Percentiles rank a stretch among this genome's conserved stretches.
Evolutionary conservation across 2,888 invertebrate genomes (phyloP).

Genomic region (Patella depressa): DNA sequence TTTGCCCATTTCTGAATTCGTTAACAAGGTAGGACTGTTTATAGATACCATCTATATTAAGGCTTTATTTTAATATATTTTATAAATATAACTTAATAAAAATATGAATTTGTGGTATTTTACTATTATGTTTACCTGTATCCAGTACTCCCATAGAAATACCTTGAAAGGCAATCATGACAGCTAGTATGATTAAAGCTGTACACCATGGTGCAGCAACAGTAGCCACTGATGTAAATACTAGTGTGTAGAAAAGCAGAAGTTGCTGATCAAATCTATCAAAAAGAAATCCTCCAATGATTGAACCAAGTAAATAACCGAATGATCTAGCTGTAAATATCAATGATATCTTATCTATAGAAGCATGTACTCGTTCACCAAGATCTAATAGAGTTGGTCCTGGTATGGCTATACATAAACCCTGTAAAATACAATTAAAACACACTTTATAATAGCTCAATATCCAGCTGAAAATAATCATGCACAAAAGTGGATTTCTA

Average conservation of each 20-base stretch:
- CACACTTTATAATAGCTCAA: not conserved
- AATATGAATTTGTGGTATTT: too few species aligned
- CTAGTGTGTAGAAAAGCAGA: slow-evolving; percentile 68
- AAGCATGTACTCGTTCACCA: slow-evolving; percentile 61
- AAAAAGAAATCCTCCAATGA: slow-evolving; percentile 68
- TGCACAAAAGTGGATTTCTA: too few species aligned
- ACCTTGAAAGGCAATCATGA: slow-evolving; percentile 68
- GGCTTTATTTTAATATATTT: too few species aligned
- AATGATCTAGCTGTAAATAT: slow-evolving; percentile 70
- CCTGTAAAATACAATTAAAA: slow-evolving; percentile 59
- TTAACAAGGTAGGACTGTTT: too few species aligned
- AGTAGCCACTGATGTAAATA: slow-evolving; percentile 69
- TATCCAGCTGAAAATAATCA: too few species aligned
- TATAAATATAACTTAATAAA: too few species aligned
- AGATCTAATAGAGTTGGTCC: slow-evolving; percentile 72
- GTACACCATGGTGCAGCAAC: slow-evolving; percentile 70
- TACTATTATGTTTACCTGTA: slow-evolving; percentile 47
- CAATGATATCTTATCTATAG: slow-evolving; percentile 64
- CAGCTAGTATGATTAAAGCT: slow-evolving; percentile 61
- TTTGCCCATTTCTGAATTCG: too few species aligned
- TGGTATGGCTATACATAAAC: slow-evolving; percentile 71
- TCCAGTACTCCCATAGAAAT: slow-evolving; percentile 71
- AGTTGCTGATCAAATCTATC: slow-evolving; percentile 69
- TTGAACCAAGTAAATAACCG: slow-evolving; percentile 71
- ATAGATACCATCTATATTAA: too few species aligned